Evolutionary conservation across 2,797 vertebrate genomes (phyloP).

Genomic region (Champsocephalus esox): DNA sequence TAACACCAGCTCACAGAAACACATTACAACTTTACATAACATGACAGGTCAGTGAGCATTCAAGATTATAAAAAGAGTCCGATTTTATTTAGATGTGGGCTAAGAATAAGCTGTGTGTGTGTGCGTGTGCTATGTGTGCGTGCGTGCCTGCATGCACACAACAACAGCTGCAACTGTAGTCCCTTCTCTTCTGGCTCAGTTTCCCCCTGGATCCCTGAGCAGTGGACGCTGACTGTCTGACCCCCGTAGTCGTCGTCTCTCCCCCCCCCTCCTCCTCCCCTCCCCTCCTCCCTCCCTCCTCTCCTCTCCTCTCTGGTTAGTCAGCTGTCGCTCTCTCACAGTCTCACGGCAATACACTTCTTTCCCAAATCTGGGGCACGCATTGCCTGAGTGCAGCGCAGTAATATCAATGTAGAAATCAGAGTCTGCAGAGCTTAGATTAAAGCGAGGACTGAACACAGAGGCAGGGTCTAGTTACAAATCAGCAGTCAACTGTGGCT

Average conservation of each 20-base stretch:
- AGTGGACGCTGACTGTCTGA: conserved; percentile 65
- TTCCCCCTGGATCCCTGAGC: conserved; percentile 71
- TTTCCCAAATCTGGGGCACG: conserved; percentile 70
- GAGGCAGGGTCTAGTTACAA: conserved; percentile 4
- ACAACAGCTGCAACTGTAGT: conserved; percentile 80
- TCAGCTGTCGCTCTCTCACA: conserved; percentile 83
- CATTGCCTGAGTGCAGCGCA: conserved; percentile 40
- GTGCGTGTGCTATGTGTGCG: conserved; percentile 15
- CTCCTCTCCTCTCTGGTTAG: conserved; percentile 36
- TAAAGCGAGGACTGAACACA: conserved; percentile 13
- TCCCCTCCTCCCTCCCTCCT: neutral
- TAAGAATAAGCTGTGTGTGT: conserved; percentile 21
- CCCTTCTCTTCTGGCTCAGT: conserved; percentile 65
- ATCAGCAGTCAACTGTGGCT: conserved; percentile 30
- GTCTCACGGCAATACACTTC: conserved; percentile 47
- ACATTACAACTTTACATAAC: conserved; percentile 45
- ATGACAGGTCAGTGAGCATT: conserved; percentile 59
- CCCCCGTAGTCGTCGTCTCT: neutral
- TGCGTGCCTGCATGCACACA: conserved; percentile 14
- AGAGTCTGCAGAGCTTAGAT: conserved; percentile 26
- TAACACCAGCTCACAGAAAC: conserved; percentile 18
- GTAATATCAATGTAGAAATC: conserved; percentile 29
- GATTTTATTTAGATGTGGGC: too few relatives aligned
- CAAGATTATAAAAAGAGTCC: conserved; percentile 27
- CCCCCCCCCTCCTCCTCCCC: conserved; percentile 13